Conservation (phyloP, 2,113 vertebrate species). For the Peromyscus californicus region DNA sequence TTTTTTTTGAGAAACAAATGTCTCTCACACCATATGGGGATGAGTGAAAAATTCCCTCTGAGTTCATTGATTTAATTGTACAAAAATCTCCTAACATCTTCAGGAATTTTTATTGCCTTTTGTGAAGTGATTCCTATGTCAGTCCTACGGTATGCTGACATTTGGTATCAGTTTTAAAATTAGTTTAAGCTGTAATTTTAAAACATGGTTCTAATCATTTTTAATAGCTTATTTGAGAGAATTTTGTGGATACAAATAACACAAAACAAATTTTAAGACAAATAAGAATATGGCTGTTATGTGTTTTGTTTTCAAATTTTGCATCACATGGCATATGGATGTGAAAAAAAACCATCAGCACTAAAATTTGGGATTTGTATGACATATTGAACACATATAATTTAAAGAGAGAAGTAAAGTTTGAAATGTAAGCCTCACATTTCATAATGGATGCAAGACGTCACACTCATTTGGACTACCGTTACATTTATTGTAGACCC, state of each 20-base stretch:
- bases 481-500: background rate
- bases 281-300: background rate
- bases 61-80: constrained; percentile 57
- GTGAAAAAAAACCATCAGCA: background rate
- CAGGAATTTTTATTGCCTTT: constrained; percentile 61
- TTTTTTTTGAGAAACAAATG: background rate
- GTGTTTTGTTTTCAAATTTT: constrained; percentile 21
- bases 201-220: constrained; percentile 63
- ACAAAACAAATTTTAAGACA: background rate
- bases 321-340: background rate
- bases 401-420: background rate
- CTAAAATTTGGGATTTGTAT: background rate
- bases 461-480: background rate
- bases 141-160: constrained; percentile 59
- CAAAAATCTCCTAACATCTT: constrained; percentile 60
- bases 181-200: constrained; percentile 70
- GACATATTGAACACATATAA: background rate
- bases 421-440: background rate
- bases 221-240: background rate
- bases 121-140: constrained; percentile 32
- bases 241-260: background rate
- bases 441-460: background rate
- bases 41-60: background rate
- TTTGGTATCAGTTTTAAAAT: constrained; percentile 74
- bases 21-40: background rate